These are phyloP conservation scores for Sphenodon punctatus DNA, from an alignment of 2,797 vertebrate genomes.

Conservation along the genomic window DNA sequence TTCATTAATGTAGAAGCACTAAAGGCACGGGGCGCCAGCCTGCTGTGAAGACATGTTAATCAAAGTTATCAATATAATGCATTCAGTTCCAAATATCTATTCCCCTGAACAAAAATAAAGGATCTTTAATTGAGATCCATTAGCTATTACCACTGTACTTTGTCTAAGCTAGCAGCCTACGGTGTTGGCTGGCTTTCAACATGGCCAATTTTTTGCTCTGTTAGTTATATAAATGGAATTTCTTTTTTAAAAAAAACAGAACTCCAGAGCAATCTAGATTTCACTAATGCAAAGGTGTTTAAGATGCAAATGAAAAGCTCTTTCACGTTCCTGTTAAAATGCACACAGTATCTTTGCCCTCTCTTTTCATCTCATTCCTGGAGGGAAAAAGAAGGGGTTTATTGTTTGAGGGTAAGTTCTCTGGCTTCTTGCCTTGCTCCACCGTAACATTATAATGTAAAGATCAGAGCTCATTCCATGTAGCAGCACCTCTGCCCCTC, in stretches of 20 bases:
- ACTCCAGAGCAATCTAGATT: not conserved
- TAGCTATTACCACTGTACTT: not conserved
- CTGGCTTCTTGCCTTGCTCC: constrained; percentile 2
- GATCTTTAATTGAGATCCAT: constrained; percentile 15
- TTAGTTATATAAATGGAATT: constrained; percentile 8
- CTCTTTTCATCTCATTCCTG: not conserved
- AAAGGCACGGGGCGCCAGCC: constrained; percentile 20
- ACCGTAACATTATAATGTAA: constrained; percentile 16
- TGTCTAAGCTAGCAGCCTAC: constrained; percentile 24
- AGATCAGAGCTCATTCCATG: constrained; percentile 26
- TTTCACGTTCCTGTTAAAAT: not conserved
- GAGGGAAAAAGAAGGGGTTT: not conserved
- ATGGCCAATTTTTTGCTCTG: constrained; percentile 3
- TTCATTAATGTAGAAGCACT: constrained; percentile 15
- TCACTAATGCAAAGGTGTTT: constrained; percentile 24
- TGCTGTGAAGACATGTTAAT: not conserved
- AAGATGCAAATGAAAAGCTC: constrained; percentile 41
- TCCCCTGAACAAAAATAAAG: not conserved
- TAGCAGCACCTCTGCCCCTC: constrained; percentile 20
- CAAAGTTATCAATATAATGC: constrained; percentile 26
- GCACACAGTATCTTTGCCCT: not conserved
- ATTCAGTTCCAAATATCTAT: not conserved
- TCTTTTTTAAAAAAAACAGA: not conserved
- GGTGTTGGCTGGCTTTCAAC: constrained; percentile 21
- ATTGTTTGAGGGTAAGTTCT: not conserved